These are phyloP conservation scores for Allolobophora icterica DNA, from an alignment of 2,888 invertebrate species.

Conservation along the genomic window DNA sequence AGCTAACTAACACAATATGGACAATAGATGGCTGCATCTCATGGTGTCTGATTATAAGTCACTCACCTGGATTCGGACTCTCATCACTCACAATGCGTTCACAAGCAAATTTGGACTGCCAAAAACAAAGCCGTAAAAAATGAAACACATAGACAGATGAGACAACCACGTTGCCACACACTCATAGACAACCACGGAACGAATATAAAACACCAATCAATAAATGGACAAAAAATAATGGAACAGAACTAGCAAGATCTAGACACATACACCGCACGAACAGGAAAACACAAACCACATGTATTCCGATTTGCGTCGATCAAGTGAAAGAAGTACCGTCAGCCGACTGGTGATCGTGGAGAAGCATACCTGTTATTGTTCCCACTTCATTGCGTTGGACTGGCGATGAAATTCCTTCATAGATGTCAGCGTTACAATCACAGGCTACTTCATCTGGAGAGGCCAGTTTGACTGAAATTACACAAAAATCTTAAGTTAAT, in stretches of 20 bases:
- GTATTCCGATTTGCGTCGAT: not conserved
- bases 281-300: not conserved
- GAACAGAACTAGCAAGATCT: not conserved
- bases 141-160: not conserved
- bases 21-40: no score
- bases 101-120: not conserved
- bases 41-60: no score
- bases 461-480: slow-evolving; percentile 26
- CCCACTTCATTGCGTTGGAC: not conserved
- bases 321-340: no score
- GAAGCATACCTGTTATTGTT: not conserved
- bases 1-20: no score
- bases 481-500: not conserved
- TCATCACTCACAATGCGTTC: no score
- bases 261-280: not conserved
- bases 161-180: not conserved
- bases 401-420: not conserved
- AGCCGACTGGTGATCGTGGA: not conserved
- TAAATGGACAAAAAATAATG: not conserved
- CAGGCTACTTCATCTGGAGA: slow-evolving; percentile 12
- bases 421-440: slow-evolving; percentile 5
- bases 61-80: no score
- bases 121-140: not conserved
- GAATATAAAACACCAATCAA: not conserved
- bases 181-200: not conserved